Conservation (phyloP, 2,888 invertebrate genomes). For the Amphipyra berbera region DNA sequence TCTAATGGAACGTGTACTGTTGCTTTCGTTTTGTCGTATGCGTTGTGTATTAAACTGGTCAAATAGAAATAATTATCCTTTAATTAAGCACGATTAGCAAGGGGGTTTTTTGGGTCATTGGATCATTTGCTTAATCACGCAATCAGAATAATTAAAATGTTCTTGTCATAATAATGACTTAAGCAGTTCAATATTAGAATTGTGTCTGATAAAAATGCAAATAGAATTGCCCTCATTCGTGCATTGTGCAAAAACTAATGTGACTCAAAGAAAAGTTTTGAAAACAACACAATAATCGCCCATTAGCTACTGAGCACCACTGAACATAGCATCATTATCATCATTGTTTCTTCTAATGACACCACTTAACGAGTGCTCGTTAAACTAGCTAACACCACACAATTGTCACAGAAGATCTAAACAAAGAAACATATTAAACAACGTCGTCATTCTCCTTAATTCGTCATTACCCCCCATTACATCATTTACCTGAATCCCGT, state of each 20-base stretch:
- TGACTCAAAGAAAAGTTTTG: constrained; percentile 33
- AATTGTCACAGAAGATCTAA: constrained; percentile 43
- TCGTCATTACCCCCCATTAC: constrained; percentile 40
- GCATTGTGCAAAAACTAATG: constrained; percentile 30
- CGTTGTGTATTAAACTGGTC: neutral
- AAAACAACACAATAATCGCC: constrained; percentile 40
- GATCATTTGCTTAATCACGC: too few relatives aligned
- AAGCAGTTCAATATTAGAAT: neutral
- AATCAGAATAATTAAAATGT: neutral
- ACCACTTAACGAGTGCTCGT: constrained; percentile 43
- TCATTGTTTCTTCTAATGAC: constrained; percentile 46
- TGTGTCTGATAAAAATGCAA: neutral
- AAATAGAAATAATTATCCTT: neutral
- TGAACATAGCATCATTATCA: constrained; percentile 36
- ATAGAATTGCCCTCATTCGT: constrained; percentile 11
- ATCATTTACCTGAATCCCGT: constrained; percentile 40
- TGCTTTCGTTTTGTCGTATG: constrained; percentile 8
- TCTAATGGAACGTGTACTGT: constrained; percentile 30
- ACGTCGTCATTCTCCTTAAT: constrained; percentile 39
- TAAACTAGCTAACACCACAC: constrained; percentile 42
- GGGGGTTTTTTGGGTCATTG: too few relatives aligned
- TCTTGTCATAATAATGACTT: neutral
- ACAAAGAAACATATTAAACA: constrained; percentile 41
- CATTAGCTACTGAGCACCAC: constrained; percentile 47
- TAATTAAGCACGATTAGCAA: too few relatives aligned